Percentiles rank a stretch among this genome's conserved stretches.
Evolutionary conservation across 2,888 invertebrate species (phyloP).

Genomic region (Ditula angustiorana): DNA sequence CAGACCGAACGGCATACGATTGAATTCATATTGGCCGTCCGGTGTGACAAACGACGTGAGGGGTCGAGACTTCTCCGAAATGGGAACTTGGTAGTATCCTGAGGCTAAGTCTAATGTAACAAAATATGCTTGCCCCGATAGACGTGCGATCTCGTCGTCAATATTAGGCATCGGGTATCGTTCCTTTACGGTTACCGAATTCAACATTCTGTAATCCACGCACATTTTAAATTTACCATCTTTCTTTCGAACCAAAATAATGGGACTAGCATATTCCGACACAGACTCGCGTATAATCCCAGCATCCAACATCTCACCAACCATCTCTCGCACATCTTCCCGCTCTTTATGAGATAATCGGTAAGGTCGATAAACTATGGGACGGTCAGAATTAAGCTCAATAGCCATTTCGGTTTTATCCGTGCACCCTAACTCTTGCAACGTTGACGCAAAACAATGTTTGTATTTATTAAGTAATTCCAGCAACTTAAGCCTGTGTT

Average conservation of each 20-base stretch:
- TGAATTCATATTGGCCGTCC: too few relatives aligned
- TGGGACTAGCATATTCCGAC: constrained; percentile 39
- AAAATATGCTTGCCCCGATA: constrained; percentile 42
- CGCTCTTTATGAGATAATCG: too few relatives aligned
- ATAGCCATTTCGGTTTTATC: constrained; percentile 38
- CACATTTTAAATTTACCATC: too few relatives aligned
- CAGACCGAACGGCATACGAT: too few relatives aligned
- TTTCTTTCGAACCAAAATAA: not conserved
- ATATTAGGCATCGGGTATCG: constrained; percentile 44
- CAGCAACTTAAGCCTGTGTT: not conserved
- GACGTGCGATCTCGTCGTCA: constrained; percentile 43
- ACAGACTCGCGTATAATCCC: not conserved
- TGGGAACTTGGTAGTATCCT: too few relatives aligned
- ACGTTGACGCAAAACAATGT: constrained; percentile 36
- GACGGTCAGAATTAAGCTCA: too few relatives aligned
- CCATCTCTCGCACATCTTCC: too few relatives aligned
- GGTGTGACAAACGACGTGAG: too few relatives aligned
- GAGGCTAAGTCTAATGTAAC: too few relatives aligned
- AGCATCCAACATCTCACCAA: not conserved
- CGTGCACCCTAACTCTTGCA: constrained; percentile 35
- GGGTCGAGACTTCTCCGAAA: too few relatives aligned
- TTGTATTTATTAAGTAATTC: constrained; percentile 25
- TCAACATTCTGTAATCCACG: constrained; percentile 24
- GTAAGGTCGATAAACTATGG: too few relatives aligned
- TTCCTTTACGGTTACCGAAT: constrained; percentile 42